These are phyloP conservation scores for Phocides pigmalion DNA, from an alignment of 1,140 invertebrate genomes.

Conservation along the genomic window DNA sequence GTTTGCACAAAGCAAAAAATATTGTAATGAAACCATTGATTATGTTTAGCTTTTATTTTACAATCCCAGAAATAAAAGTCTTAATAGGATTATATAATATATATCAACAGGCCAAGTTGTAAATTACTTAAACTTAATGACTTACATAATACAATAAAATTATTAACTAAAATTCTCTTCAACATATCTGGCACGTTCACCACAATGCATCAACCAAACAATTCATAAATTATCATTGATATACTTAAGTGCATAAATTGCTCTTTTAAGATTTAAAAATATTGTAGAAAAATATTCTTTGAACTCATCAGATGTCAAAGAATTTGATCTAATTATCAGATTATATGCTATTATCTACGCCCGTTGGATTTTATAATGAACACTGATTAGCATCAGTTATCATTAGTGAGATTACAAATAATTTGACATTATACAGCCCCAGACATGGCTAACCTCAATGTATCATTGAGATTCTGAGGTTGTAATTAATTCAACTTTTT, in stretches of 20 bases:
- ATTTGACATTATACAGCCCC: slow-evolving; percentile 14
- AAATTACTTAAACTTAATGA: slow-evolving; percentile 84
- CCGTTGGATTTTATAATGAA: slow-evolving; percentile 53
- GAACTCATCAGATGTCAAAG: slow-evolving; percentile 69
- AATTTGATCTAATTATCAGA: slow-evolving; percentile 69
- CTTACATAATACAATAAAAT: slow-evolving; percentile 83
- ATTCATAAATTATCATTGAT: slow-evolving; percentile 72
- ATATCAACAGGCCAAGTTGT: slow-evolving; percentile 83
- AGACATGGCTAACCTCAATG: slow-evolving; percentile 24
- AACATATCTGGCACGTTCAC: slow-evolving; percentile 80
- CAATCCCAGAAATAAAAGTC: slow-evolving; percentile 83
- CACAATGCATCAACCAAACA: slow-evolving; percentile 78
- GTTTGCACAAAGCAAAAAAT: background rate
- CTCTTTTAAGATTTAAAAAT: slow-evolving; percentile 77
- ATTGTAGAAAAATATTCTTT: slow-evolving; percentile 83
- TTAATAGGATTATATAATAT: slow-evolving; percentile 83
- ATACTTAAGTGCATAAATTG: slow-evolving; percentile 76
- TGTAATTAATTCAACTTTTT: background rate
- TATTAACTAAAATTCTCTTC: slow-evolving; percentile 83
- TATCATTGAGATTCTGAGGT: slow-evolving; percentile 29
- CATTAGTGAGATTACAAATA: slow-evolving; percentile 64
- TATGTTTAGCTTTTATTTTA: slow-evolving; percentile 80
- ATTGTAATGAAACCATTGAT: slow-evolving; percentile 58
- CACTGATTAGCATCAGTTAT: slow-evolving; percentile 58
- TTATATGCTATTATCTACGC: slow-evolving; percentile 61